Evolutionary conservation across 2,888 invertebrate genomes (phyloP).

Genomic region (Xiphydria camelus): DNA sequence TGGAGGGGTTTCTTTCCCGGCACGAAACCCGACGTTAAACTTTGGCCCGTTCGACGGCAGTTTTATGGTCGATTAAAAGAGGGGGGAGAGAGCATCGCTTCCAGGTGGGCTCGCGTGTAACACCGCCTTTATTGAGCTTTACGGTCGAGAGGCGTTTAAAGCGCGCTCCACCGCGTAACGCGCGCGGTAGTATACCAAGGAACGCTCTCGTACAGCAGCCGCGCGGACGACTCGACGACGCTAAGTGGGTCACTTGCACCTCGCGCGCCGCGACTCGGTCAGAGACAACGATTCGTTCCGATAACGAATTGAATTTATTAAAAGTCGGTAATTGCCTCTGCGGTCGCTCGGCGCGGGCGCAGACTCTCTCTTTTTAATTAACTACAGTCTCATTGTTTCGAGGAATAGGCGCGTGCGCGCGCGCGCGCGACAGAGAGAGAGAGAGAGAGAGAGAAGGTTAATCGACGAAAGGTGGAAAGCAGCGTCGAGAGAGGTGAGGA

Average conservation of each 20-base stretch:
- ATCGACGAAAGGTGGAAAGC: too few species aligned
- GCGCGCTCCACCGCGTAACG: too few species aligned
- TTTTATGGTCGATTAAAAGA: constrained; percentile 25
- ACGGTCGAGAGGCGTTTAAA: constrained; percentile 17
- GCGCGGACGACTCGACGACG: too few species aligned
- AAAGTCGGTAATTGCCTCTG: constrained; percentile 9
- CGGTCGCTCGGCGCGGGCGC: constrained; percentile 4
- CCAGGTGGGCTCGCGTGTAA: background rate
- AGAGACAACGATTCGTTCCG: constrained; percentile 27
- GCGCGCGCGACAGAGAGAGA: too few species aligned
- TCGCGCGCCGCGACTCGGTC: constrained; percentile 13
- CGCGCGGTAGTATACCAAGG: constrained; percentile 5
- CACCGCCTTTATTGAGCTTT: constrained; percentile 1
- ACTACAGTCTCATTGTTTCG: constrained; percentile 3
- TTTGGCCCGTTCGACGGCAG: too few species aligned
- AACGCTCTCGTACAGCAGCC: too few species aligned
- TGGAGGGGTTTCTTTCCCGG: too few species aligned
- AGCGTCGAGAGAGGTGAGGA: too few species aligned
- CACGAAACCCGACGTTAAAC: too few species aligned
- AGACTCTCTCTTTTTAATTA: constrained; percentile 32
- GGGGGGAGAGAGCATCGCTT: background rate
- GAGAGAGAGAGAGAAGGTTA: too few species aligned
- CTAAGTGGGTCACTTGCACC: constrained; percentile 36
- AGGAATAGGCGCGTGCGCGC: too few species aligned
- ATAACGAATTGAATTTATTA: constrained; percentile 33